Evolutionary conservation across 2,888 invertebrate species (phyloP).

Genomic region (Scaptomyza reducta): DNA sequence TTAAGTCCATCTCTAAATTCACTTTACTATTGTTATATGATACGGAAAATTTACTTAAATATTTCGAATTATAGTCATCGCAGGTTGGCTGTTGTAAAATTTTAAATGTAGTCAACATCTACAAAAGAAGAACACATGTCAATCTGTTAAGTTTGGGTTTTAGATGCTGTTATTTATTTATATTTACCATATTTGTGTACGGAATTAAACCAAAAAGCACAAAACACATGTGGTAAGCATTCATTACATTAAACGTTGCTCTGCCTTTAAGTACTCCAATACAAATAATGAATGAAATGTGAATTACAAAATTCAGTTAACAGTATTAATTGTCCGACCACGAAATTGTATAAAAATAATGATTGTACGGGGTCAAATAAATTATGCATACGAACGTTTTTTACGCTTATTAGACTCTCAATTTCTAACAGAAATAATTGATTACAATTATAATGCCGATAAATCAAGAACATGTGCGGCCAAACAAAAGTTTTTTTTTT

Average conservation of each 20-base stretch:
- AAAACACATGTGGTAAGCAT: neutral
- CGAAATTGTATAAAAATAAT: neutral
- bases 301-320: neutral
- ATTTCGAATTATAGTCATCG: constrained; percentile 39
- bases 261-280: neutral
- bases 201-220: neutral
- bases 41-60: constrained; percentile 29
- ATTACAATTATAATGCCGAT: neutral
- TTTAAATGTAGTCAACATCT: constrained; percentile 20
- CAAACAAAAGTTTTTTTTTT: no score
- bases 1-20: constrained; percentile 32
- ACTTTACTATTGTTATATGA: neutral
- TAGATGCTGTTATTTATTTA: neutral
- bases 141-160: no score
- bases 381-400: no score
- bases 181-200: constrained; percentile 1
- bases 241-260: neutral
- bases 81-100: constrained; percentile 28
- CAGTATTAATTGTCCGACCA: no score
- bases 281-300: neutral
- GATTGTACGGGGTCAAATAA: neutral
- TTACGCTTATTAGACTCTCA: neutral
- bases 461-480: neutral
- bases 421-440: neutral
- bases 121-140: neutral